A percentile compares a stretch with the other conserved stretches of the same genome.
Conservation (phyloP, 1,140 invertebrate species). For the Ceratina australensis region DNA sequence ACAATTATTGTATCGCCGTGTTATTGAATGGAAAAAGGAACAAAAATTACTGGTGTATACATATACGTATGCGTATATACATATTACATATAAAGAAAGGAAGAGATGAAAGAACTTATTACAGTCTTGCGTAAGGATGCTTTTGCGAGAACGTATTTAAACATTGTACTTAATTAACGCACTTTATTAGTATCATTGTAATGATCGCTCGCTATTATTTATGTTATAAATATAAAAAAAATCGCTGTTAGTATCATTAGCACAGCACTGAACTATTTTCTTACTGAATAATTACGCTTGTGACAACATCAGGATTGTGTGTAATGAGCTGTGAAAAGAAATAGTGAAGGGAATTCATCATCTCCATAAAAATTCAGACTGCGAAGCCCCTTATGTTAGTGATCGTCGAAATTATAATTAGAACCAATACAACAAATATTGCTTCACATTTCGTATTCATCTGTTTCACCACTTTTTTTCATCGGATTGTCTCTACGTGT, state of each 20-base stretch:
- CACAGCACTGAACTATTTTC: slow-evolving; percentile 60
- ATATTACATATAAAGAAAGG: slow-evolving; percentile 27
- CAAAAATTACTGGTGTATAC: slow-evolving; percentile 49
- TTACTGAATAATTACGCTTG: slow-evolving; percentile 54
- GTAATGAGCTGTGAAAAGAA: slow-evolving; percentile 17
- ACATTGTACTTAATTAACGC: slow-evolving; percentile 71
- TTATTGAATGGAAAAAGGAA: slow-evolving; percentile 36
- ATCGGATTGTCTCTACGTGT: slow-evolving; percentile 18
- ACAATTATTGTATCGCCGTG: slow-evolving; percentile 54
- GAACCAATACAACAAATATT: slow-evolving; percentile 22
- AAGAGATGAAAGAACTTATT: slow-evolving; percentile 39
- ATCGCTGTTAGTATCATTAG: slow-evolving; percentile 54
- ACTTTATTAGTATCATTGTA: slow-evolving; percentile 56
- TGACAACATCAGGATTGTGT: slow-evolving; percentile 21
- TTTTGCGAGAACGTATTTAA: slow-evolving; percentile 62
- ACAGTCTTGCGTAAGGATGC: slow-evolving; percentile 51
- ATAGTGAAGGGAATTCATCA: not conserved
- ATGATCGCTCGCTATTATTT: slow-evolving; percentile 59
- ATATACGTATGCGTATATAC: slow-evolving; percentile 25
- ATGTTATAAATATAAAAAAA: slow-evolving; percentile 54
- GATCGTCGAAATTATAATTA: not conserved
- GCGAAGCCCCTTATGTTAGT: not conserved
- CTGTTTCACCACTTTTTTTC: slow-evolving; percentile 28
- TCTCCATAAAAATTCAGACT: not conserved
- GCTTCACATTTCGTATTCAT: slow-evolving; percentile 13